Conservation (phyloP, 1,140 invertebrate genomes). For the Saccostrea echinata region DNA sequence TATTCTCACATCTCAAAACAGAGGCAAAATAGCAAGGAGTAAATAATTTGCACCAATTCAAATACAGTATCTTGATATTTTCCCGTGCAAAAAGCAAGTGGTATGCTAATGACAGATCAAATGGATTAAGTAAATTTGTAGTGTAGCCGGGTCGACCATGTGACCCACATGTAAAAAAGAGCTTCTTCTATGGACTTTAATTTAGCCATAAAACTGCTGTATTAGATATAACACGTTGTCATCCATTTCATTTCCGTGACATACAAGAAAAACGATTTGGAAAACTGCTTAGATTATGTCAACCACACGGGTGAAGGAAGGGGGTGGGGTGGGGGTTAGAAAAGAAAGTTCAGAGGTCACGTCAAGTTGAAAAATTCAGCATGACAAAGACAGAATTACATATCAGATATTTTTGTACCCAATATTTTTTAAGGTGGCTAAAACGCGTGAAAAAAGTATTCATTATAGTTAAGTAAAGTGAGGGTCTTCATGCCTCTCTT, state of each 20-base stretch:
- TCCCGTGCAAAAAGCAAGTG: no score
- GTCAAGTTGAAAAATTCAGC: background rate
- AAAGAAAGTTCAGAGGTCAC: background rate
- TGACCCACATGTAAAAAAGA: conserved; percentile 19
- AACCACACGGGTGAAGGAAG: conserved; percentile 19
- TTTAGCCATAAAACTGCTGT: background rate
- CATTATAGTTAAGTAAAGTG: background rate
- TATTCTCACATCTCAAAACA: no score
- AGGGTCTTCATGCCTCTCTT: background rate
- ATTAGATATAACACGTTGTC: conserved; percentile 25
- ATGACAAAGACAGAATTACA: conserved; percentile 21
- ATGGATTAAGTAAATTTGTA: no score
- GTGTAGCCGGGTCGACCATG: conserved; percentile 11
- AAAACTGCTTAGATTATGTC: conserved; percentile 8
- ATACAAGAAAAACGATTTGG: conserved; percentile 16
- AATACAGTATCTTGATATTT: no score
- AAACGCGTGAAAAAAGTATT: background rate
- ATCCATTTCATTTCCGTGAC: conserved; percentile 24
- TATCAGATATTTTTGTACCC: conserved; percentile 1
- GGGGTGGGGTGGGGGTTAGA: background rate
- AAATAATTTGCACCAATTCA: no score
- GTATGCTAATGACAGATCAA: no score
- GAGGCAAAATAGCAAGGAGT: no score
- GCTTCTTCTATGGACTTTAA: background rate
- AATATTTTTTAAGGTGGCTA: background rate